Evolutionary conservation across 2,797 vertebrate genomes (phyloP).

Genomic region (Phalloptychus januarius): DNA sequence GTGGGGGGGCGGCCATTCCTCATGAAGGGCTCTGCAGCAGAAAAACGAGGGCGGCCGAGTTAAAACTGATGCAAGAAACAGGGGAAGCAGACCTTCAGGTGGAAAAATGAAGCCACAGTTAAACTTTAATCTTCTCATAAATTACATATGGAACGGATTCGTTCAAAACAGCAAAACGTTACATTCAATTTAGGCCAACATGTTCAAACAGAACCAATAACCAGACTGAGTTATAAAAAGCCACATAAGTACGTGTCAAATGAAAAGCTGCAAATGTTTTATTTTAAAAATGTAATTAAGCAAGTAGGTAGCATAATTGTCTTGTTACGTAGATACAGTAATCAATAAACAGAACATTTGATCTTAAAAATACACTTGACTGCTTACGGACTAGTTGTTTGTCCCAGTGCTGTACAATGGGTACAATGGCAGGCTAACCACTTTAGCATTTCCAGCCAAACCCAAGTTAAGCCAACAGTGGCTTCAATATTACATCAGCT

Average conservation of each 20-base stretch:
- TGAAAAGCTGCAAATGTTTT: not conserved
- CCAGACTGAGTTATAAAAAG: not conserved
- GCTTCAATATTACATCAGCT: not conserved
- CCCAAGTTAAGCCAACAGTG: not conserved
- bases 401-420: not conserved
- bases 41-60: not conserved
- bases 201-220: not conserved
- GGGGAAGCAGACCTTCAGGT: not conserved
- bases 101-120: not conserved
- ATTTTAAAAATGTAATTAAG: not conserved
- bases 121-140: not conserved
- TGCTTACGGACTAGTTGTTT: not conserved
- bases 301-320: not conserved
- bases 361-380: not conserved
- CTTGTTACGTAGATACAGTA: not conserved
- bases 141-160: not conserved
- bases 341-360: not conserved
- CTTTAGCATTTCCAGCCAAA: not conserved
- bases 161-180: not conserved
- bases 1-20: conserved; percentile 97
- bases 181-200: not conserved
- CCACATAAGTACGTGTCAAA: not conserved
- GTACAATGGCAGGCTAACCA: not conserved
- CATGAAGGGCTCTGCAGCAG: conserved; percentile 93
- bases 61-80: not conserved